Evolutionary conservation across 2,113 vertebrate species (phyloP).

Genomic region (Ptilonorhynchus violaceus): DNA sequence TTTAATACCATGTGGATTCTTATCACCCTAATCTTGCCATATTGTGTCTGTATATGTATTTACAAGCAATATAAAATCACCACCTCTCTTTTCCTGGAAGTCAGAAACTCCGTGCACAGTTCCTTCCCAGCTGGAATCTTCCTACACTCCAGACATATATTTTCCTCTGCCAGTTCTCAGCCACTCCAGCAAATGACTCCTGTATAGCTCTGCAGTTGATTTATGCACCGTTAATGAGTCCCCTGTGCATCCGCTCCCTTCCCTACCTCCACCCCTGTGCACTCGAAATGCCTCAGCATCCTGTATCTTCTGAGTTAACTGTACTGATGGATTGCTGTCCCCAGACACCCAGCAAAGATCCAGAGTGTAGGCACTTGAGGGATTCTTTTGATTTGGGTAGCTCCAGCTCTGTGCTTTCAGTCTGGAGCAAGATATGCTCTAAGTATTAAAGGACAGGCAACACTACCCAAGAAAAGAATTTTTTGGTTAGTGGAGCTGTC

Average conservation of each 20-base stretch:
- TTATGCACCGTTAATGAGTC: background rate
- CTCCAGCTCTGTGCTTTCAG: background rate
- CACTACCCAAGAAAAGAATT: background rate
- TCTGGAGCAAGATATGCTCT: background rate
- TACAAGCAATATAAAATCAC: background rate
- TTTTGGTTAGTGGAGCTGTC: background rate
- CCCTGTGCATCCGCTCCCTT: background rate
- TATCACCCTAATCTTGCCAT: background rate
- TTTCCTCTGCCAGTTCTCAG: background rate
- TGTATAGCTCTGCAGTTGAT: background rate
- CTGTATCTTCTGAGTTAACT: background rate
- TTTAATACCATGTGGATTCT: background rate
- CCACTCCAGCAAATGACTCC: background rate
- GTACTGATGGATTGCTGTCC: background rate
- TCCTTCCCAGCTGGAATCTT: background rate
- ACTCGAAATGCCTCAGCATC: background rate
- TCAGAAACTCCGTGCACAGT: background rate
- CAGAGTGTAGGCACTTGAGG: background rate
- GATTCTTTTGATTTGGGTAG: background rate
- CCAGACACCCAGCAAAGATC: background rate
- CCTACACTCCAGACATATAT: background rate
- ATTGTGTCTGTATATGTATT: background rate
- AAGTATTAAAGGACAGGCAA: background rate
- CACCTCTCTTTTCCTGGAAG: background rate
- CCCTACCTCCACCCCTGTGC: fast-evolving